Evolutionary conservation across 1,140 invertebrate genomes (phyloP).

Genomic region (Habropoda laboriosa): DNA sequence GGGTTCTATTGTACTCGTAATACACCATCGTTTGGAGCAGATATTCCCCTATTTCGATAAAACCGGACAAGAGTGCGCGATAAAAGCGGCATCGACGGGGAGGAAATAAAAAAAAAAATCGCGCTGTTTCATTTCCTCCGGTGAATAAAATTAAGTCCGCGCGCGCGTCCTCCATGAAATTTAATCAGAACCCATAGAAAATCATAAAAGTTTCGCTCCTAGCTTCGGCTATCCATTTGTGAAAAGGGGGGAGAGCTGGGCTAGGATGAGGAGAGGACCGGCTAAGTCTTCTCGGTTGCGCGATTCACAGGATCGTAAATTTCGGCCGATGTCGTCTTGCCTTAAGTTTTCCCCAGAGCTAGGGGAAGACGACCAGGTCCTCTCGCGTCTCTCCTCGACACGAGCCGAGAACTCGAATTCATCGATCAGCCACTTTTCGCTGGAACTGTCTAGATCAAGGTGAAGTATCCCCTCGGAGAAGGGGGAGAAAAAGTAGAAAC

Average conservation of each 20-base stretch:
- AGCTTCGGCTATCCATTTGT: not conserved
- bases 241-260: not conserved
- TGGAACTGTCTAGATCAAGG: conserved; percentile 62
- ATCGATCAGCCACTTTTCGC: conserved; percentile 71
- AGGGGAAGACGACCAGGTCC: conserved; percentile 42
- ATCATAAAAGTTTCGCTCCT: conserved; percentile 39
- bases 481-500: conserved; percentile 53
- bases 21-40: too few relatives aligned
- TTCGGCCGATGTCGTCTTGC: conserved; percentile 60
- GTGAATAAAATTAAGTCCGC: conserved; percentile 30
- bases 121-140: not conserved
- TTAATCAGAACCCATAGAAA: conserved; percentile 51
- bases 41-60: too few relatives aligned
- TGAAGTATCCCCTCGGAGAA: conserved; percentile 60
- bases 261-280: conserved; percentile 29
- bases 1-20: too few relatives aligned
- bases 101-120: too few relatives aligned
- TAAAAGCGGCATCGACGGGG: not conserved
- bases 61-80: too few relatives aligned
- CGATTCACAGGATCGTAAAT: conserved; percentile 73
- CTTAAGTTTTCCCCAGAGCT: conserved; percentile 63
- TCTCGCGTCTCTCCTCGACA: not conserved
- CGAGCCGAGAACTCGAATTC: conserved; percentile 68
- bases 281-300: conserved; percentile 69
- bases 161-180: conserved; percentile 20